Base-by-base conservation (phyloP, 2,888 invertebrate genomes). In the Chrysodeixis includens region DNA sequence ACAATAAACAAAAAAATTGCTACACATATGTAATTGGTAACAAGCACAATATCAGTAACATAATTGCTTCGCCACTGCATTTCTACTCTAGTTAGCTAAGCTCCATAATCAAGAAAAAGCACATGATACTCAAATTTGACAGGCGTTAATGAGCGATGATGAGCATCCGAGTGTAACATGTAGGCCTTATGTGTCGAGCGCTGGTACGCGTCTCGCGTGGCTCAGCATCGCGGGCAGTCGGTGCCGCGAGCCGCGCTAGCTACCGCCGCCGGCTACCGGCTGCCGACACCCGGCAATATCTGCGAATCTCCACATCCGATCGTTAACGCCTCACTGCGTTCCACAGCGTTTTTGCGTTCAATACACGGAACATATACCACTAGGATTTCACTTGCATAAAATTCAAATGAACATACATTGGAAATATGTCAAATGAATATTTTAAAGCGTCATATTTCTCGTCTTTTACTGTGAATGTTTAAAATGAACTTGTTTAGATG, bases 171-270 rank as follows among this genome's bases (percentile, higher is more conserved):
- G 66, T 64, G 14, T 62, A 51, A 16, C 60, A 52, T 60, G 56
- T 60, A 65, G 61, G 66, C 65, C 58, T 57, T 69, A 62, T 55
- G 59, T 44, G 59, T 66, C 64, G 66, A 68, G 26, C 49, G 69
- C 49, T 71, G 74, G 82, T 26, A 2, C 26, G 26, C 26, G 92
- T 92, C 86, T 86, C 93, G 93, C 93, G 85, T 83, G 87, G 86
- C 68, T 90, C 90, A 87, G 61, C 89, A 93, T 92, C 85, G 88
- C 91, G 93, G 93, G 65, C 69, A 70, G 70, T 74, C 72, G 68
- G 74, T 80, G 77, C 74, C 30, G 16, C 58, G 26, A 35, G n/a
- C 30, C 22, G 51, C n/a, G 5, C 35, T 22, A 26, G 18, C n/a
- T n/a, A n/a, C n/a, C n/a, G n/a, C n/a, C n/a, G n/a, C n/a, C n/a